These are phyloP conservation scores for Acanthornis magna DNA, from an alignment of 2,797 vertebrate species.

Conservation along the genomic window DNA sequence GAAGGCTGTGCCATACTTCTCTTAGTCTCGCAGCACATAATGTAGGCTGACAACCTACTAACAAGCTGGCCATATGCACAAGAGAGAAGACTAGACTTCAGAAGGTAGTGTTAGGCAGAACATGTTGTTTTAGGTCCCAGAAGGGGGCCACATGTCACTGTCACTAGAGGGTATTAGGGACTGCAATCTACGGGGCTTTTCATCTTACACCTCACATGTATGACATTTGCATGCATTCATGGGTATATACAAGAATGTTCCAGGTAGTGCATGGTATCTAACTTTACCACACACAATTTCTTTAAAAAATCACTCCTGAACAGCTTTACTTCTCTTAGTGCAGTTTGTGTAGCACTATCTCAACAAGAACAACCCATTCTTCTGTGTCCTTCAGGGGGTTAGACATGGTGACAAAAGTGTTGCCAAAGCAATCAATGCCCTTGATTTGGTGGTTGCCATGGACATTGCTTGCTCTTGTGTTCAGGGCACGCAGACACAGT, in stretches of 20 bases:
- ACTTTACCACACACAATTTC: not conserved
- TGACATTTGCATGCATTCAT: not conserved
- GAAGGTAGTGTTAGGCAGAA: constrained; percentile 28
- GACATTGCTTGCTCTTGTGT: not conserved
- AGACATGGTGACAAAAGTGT: not conserved
- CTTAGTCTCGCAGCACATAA: constrained; percentile 58
- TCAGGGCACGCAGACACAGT: not conserved
- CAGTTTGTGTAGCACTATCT: not conserved
- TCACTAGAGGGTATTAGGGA: not conserved
- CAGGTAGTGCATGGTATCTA: not conserved
- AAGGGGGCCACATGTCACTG: not conserved
- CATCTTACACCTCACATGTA: not conserved
- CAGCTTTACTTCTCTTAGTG: not conserved
- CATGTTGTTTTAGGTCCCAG: not conserved
- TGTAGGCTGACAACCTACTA: constrained; percentile 59
- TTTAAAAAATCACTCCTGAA: not conserved
- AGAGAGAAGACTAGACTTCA: constrained; percentile 45
- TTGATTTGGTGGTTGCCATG: not conserved
- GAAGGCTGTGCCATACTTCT: constrained; percentile 6
- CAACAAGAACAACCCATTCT: not conserved
- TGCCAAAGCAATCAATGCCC: not conserved
- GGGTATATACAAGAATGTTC: not conserved
- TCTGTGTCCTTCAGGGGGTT: not conserved
- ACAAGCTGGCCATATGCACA: constrained; percentile 48
- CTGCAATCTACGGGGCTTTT: not conserved